Conservation (phyloP, 1,140 invertebrate species). For the Harlomillsia oculata region DNA sequence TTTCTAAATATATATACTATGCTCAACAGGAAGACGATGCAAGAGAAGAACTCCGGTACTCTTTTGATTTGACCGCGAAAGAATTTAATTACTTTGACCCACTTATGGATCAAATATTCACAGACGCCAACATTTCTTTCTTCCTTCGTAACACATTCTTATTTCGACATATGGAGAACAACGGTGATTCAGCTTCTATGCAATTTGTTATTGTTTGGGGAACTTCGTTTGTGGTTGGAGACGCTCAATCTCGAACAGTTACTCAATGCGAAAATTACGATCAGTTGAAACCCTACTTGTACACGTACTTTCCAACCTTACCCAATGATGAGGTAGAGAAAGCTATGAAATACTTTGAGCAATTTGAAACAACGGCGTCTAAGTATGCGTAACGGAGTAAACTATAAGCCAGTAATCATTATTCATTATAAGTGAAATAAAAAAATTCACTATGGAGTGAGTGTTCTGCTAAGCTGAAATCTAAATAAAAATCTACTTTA, state of each 20-base stretch:
- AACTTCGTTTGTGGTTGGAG: not conserved
- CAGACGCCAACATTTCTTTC: not conserved
- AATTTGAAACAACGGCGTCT: not conserved
- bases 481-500: too few relatives aligned
- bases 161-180: not conserved
- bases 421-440: too few relatives aligned
- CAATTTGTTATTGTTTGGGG: conserved; percentile 7
- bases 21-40: not conserved
- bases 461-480: too few relatives aligned
- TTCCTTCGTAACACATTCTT: not conserved
- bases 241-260: not conserved
- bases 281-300: not conserved
- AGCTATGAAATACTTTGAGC: not conserved
- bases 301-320: not conserved
- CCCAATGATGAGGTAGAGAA: not conserved
- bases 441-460: too few relatives aligned
- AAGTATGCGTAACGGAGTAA: too few relatives aligned
- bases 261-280: not conserved
- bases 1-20: not conserved
- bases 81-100: not conserved
- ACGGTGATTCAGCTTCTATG: not conserved
- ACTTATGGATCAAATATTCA: not conserved
- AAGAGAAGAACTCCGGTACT: not conserved
- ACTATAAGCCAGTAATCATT: too few relatives aligned
- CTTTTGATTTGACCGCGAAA: not conserved